These are phyloP conservation scores for Chionoecetes opilio DNA, from an alignment of 1,140 invertebrate species.

Conservation along the genomic window DNA sequence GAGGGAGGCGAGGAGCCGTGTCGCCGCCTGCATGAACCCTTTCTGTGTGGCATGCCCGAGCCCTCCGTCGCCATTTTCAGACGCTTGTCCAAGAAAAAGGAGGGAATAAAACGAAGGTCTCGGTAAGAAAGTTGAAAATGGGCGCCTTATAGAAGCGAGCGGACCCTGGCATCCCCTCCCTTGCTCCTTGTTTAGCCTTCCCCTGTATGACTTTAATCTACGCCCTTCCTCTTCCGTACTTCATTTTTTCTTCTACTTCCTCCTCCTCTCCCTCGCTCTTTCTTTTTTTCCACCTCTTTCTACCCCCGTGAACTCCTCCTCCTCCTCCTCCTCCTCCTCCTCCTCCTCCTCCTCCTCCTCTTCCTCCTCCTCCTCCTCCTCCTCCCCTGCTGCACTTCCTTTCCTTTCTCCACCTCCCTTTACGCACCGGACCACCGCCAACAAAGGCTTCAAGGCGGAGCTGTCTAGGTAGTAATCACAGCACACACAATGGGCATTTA, in stretches of 20 bases:
- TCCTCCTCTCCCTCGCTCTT: constrained; percentile 27
- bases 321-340: background rate
- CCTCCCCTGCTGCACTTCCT: background rate
- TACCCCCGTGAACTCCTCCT: background rate
- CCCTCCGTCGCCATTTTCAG: constrained; percentile 42
- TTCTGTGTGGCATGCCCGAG: too few species aligned
- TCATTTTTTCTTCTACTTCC: background rate
- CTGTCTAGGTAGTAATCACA: background rate
- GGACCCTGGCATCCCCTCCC: background rate
- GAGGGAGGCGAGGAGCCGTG: too few species aligned
- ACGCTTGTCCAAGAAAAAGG: background rate
- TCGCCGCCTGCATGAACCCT: too few species aligned
- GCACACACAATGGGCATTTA: constrained; percentile 14
- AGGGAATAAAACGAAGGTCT: background rate
- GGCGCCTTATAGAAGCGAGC: background rate
- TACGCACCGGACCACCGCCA: background rate
- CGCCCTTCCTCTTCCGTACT: background rate
- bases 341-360: background rate
- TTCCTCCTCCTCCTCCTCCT: too few species aligned
- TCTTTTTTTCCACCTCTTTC: background rate
- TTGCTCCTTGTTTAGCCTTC: background rate
- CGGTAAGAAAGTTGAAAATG: background rate
- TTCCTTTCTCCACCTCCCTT: constrained; percentile 23
- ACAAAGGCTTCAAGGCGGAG: background rate
- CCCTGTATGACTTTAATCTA: background rate